phyloP scores from a whole-genome alignment of 1,140 invertebrate genomes.

The Pogonomyrmex barbatus region DNA sequence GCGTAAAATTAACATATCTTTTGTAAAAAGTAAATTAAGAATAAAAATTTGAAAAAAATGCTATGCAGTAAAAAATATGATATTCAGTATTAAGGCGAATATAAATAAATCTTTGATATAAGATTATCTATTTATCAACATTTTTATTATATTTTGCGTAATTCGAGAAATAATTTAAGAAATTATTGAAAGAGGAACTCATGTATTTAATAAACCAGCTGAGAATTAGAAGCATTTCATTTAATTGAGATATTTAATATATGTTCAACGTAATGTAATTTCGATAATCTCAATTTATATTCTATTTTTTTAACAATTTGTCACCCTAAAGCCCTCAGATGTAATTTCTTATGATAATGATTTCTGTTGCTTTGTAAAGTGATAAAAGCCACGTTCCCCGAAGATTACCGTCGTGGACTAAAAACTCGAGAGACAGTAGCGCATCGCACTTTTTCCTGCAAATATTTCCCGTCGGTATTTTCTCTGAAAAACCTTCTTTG shows the following conservation, averaged over 20 bases:
- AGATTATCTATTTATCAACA: neutral
- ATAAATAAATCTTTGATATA: neutral
- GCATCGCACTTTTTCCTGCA: slow-evolving; percentile 25
- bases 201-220: neutral
- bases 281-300: slow-evolving; percentile 11
- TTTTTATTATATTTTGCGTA: neutral
- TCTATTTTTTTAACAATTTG: neutral
- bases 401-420: slow-evolving; percentile 27
- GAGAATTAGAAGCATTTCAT: neutral
- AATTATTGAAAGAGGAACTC: neutral
- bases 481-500: slow-evolving; percentile 44
- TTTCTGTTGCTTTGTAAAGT: slow-evolving; percentile 32
- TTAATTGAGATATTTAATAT: neutral
- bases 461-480: slow-evolving; percentile 46
- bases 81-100: neutral
- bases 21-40: too few relatives aligned
- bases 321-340: slow-evolving; percentile 27
- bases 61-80: neutral
- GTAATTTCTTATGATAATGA: slow-evolving; percentile 51
- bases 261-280: neutral
- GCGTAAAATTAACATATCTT: too few relatives aligned
- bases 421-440: slow-evolving; percentile 43
- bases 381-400: slow-evolving; percentile 29
- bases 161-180: slow-evolving; percentile 8
- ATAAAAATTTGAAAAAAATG: neutral